These are phyloP conservation scores for Eleutherodactylus coqui DNA, from an alignment of 2,797 vertebrate species.

Conservation along the genomic window DNA sequence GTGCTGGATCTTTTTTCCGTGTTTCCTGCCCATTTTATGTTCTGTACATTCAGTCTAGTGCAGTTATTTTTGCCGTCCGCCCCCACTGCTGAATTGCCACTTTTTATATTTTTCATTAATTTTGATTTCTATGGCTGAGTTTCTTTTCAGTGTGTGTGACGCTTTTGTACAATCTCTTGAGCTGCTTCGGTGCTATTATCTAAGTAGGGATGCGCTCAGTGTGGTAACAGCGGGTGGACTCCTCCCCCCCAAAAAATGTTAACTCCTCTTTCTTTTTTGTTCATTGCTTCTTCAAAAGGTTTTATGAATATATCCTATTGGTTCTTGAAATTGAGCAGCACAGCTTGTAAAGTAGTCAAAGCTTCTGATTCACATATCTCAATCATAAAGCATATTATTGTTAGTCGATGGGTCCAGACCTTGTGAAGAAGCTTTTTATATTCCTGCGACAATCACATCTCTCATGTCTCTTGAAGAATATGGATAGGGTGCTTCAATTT, in stretches of 20 bases:
- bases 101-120: not conserved
- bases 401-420: not conserved
- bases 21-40: conserved; percentile 12
- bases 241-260: not conserved
- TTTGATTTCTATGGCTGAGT: not conserved
- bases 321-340: not conserved
- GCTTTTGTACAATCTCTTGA: not conserved
- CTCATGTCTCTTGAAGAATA: not conserved
- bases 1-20: conserved; percentile 37
- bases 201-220: conserved; percentile 5
- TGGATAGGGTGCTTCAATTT: not conserved
- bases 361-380: not conserved
- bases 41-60: not conserved
- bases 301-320: not conserved
- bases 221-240: conserved; percentile 15
- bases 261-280: not conserved
- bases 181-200: not conserved
- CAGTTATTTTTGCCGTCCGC: not conserved
- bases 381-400: not conserved
- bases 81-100: not conserved
- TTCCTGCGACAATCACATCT: conserved; percentile 58
- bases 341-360: not conserved
- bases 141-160: not conserved
- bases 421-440: conserved; percentile 52
- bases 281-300: conserved; percentile 46